Percentiles rank a stretch among this genome's conserved stretches.
Evolutionary conservation across 2,113 vertebrate genomes (phyloP).

Genomic region (Podocnemis expansa): DNA sequence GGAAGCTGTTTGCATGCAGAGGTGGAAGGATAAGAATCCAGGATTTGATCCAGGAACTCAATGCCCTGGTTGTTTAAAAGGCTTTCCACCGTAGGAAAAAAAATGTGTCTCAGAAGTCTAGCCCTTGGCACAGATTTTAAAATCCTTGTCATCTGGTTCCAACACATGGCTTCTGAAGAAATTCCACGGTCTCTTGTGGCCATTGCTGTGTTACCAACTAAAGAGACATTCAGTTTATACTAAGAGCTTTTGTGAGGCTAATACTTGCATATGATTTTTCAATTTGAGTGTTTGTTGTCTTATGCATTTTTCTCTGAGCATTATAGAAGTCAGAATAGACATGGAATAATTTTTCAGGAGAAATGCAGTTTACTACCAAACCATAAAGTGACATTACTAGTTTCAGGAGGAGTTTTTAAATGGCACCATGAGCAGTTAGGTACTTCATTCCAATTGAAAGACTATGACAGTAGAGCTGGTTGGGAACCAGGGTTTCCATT

Average conservation of each 20-base stretch:
- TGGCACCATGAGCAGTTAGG: not conserved
- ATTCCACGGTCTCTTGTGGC: slow-evolving; percentile 40
- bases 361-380: not conserved
- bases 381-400: not conserved
- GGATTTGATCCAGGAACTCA: slow-evolving; percentile 37
- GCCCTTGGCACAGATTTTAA: slow-evolving; percentile 65
- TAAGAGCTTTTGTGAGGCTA: not conserved
- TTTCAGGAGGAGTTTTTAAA: not conserved
- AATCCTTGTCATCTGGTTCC: slow-evolving; percentile 49
- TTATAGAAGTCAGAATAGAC: slow-evolving; percentile 12
- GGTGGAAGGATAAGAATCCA: not conserved
- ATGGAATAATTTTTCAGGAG: not conserved
- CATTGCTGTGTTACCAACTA: not conserved
- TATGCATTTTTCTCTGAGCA: not conserved
- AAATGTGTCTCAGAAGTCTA: slow-evolving; percentile 38
- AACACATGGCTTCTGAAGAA: slow-evolving; percentile 19
- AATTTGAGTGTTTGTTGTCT: not conserved
- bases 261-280: not conserved
- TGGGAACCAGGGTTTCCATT: not conserved
- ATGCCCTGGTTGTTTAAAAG: slow-evolving; percentile 34
- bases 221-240: slow-evolving; percentile 19
- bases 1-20: not conserved
- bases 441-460: not conserved
- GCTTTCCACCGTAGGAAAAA: slow-evolving; percentile 19
- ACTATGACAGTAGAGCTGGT: not conserved